phyloP scores from a whole-genome alignment of 2,113 vertebrate genomes.

The Monopterus albus region DNA sequence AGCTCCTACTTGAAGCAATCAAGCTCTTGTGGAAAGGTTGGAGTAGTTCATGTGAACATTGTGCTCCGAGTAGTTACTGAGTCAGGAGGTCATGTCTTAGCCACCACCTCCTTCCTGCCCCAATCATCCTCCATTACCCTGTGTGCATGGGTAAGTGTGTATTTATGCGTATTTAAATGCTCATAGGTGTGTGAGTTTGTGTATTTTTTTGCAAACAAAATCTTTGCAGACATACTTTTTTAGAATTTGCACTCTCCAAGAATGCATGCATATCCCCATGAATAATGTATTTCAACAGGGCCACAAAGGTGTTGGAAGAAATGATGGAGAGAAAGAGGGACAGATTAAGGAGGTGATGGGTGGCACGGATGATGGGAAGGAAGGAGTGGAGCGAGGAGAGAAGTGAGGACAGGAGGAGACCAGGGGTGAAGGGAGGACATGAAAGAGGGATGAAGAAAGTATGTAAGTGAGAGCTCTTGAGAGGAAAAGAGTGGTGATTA shows the following conservation, averaged over 20 bases:
- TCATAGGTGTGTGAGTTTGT: slow-evolving; percentile 15
- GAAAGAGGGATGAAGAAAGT: slow-evolving; percentile 61
- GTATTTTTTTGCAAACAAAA: slow-evolving; percentile 32
- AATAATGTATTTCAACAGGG: slow-evolving; percentile 51
- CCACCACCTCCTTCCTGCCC: slow-evolving; percentile 49
- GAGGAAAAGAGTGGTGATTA: slow-evolving; percentile 65
- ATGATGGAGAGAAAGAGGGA: slow-evolving; percentile 40
- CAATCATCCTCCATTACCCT: slow-evolving; percentile 76
- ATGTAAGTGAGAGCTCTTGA: slow-evolving; percentile 66
- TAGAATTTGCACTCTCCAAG: slow-evolving; percentile 3
- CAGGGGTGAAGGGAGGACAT: slow-evolving; percentile 53
- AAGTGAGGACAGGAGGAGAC: slow-evolving; percentile 47
- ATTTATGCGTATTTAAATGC: background rate
- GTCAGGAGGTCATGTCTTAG: slow-evolving; percentile 74
- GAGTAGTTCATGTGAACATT: slow-evolving; percentile 50
- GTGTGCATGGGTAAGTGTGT: slow-evolving; percentile 21
- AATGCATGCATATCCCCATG: slow-evolving; percentile 12
- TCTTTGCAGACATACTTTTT: background rate
- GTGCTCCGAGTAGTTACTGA: slow-evolving; percentile 69
- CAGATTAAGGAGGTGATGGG: slow-evolving; percentile 67
- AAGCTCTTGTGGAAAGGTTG: slow-evolving; percentile 73
- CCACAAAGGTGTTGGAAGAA: slow-evolving; percentile 56
- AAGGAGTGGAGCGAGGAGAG: slow-evolving; percentile 53
- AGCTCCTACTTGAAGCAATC: slow-evolving; percentile 74
- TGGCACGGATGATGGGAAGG: slow-evolving; percentile 63